Percentiles rank a stretch among this genome's conserved stretches.
These are phyloP conservation scores for Psammodynastes pulverulentus DNA, from an alignment of 2,113 vertebrate species.

Conservation along the genomic window DNA sequence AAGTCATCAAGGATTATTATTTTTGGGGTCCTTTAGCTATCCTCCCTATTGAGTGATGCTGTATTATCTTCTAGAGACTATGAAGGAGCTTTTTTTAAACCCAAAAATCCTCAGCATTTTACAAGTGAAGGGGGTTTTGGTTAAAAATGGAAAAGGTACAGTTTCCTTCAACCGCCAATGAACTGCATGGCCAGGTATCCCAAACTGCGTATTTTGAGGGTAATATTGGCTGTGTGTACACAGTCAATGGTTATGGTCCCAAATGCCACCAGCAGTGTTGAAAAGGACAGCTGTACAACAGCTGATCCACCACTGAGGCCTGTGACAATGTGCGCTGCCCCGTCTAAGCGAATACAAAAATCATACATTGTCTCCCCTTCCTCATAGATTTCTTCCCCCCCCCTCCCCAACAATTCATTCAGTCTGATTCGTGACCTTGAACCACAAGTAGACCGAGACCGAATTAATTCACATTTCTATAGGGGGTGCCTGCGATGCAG, in stretches of 20 bases:
- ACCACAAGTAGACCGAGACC: constrained; percentile 52
- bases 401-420: constrained; percentile 25
- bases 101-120: background rate
- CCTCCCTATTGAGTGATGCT: background rate
- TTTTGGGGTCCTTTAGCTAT: background rate
- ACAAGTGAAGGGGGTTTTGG: background rate
- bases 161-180: background rate
- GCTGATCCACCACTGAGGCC: constrained; percentile 29
- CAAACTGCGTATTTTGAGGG: constrained; percentile 40
- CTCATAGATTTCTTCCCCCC: constrained; percentile 47
- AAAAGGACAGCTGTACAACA: constrained; percentile 57
- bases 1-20: background rate
- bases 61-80: background rate
- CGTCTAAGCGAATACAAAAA: background rate
- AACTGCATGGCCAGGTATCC: constrained; percentile 38
- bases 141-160: background rate
- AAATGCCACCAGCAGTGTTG: constrained; percentile 28
- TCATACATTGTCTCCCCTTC: constrained; percentile 25
- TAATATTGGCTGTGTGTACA: background rate
- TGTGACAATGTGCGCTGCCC: background rate
- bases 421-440: constrained; percentile 55
- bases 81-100: background rate
- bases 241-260: constrained; percentile 4
- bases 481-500: constrained; percentile 9
- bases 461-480: constrained; percentile 52